phyloP scores from a whole-genome alignment of 2,113 vertebrate species.

The Thalassoma bifasciatum region DNA sequence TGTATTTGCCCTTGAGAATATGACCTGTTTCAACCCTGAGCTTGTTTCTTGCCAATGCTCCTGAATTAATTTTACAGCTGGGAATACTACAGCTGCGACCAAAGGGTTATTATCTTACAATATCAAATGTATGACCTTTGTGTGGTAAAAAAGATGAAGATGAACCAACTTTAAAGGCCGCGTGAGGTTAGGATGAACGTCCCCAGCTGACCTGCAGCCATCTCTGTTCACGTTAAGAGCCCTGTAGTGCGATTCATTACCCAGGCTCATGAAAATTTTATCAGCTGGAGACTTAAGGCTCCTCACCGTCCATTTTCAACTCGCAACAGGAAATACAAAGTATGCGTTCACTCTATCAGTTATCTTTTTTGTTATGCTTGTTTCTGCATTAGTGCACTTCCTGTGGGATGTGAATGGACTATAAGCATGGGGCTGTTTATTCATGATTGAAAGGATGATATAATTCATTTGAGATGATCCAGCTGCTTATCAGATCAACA shows the following conservation, averaged over 20 bases:
- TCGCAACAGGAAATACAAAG: conserved; percentile 35
- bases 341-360: conserved; percentile 30
- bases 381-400: conserved; percentile 9
- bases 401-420: not conserved
- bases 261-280: conserved; percentile 77
- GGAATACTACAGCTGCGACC: not conserved
- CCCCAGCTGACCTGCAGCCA: conserved; percentile 36
- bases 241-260: conserved; percentile 46
- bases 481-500: not conserved
- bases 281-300: conserved; percentile 71
- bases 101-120: not conserved
- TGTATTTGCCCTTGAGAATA: conserved; percentile 1
- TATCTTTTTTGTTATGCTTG: conserved; percentile 2
- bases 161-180: conserved; percentile 24
- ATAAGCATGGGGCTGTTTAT: not conserved
- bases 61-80: conserved; percentile 1
- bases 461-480: not conserved
- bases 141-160: conserved; percentile 4
- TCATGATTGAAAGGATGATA: not conserved
- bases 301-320: conserved; percentile 30
- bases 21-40: conserved; percentile 2
- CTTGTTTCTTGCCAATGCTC: not conserved
- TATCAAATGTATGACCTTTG: not conserved
- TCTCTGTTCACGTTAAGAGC: conserved; percentile 36
- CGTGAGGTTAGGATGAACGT: conserved; percentile 56